These are phyloP conservation scores for Campoplex capitator DNA, from an alignment of 2,888 invertebrate species.

Conservation along the genomic window DNA sequence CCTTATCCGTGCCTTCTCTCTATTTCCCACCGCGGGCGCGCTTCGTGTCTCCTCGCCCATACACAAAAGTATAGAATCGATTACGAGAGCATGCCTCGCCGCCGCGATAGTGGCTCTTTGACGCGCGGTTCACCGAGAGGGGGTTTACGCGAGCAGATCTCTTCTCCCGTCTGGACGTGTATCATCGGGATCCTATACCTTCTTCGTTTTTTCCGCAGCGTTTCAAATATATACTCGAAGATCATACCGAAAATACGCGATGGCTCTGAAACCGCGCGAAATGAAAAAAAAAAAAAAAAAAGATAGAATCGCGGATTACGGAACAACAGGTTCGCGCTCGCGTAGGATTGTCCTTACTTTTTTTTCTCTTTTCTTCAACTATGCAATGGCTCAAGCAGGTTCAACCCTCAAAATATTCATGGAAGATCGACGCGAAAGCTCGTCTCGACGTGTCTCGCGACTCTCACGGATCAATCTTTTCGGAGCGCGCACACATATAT, in stretches of 20 bases:
- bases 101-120: constrained; percentile 22
- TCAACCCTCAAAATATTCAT: neutral
- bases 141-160: constrained; percentile 58
- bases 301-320: neutral
- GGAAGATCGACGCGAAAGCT: neutral
- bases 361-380: neutral
- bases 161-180: neutral
- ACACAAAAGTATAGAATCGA: constrained; percentile 10
- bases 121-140: constrained; percentile 11
- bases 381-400: neutral
- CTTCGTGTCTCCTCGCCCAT: no score
- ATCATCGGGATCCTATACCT: constrained; percentile 48
- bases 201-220: constrained; percentile 28
- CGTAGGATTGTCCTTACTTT: no score
- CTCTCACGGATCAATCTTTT: neutral
- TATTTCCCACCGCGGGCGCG: neutral
- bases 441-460: neutral
- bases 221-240: constrained; percentile 3
- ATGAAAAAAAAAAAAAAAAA: neutral
- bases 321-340: neutral
- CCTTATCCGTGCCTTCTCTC: constrained; percentile 19
- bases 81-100: constrained; percentile 9
- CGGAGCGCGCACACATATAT: neutral
- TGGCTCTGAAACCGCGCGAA: neutral
- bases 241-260: constrained; percentile 36